phyloP scores from a whole-genome alignment of 2,113 vertebrate genomes.

The Thymallus thymallus region DNA sequence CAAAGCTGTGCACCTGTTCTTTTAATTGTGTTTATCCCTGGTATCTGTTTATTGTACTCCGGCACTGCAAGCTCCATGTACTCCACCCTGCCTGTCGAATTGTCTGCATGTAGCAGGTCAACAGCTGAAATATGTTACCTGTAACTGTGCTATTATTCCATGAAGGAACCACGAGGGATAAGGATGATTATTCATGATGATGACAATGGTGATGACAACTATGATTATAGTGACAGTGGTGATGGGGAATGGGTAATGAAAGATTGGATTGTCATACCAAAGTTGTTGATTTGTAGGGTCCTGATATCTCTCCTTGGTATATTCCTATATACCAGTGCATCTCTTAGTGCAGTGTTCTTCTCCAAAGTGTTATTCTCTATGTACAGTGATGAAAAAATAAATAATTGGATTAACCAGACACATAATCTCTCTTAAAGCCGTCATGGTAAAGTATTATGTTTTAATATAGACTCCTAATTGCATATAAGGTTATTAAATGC shows the following conservation, averaged over 20 bases:
- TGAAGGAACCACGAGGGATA: not conserved
- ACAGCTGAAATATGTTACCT: not conserved
- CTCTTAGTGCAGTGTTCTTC: constrained; percentile 44
- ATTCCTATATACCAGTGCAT: constrained; percentile 46
- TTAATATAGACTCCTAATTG: not conserved
- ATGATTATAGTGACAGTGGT: no score
- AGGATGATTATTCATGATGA: not conserved
- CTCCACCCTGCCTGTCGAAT: no score
- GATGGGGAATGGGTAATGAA: no score
- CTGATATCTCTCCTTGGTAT: constrained; percentile 57
- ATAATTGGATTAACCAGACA: not conserved
- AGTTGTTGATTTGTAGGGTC: constrained; percentile 58
- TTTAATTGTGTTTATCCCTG: constrained; percentile 17
- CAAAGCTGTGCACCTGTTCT: constrained; percentile 33
- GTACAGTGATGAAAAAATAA: not conserved
- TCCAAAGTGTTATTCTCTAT: constrained; percentile 52
- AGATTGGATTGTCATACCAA: constrained; percentile 47
- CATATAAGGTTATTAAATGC: not conserved
- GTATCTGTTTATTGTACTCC: not conserved
- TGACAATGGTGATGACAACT: not conserved
- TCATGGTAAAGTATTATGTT: not conserved
- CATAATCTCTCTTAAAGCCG: not conserved
- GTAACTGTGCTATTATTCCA: no score
- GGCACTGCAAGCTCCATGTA: not conserved
- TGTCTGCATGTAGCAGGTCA: not conserved